Evolutionary conservation across 2,113 vertebrate genomes (phyloP), one percentile per base, ranked within the genome.

Genomic region (Mustela nigripes): DNA sequence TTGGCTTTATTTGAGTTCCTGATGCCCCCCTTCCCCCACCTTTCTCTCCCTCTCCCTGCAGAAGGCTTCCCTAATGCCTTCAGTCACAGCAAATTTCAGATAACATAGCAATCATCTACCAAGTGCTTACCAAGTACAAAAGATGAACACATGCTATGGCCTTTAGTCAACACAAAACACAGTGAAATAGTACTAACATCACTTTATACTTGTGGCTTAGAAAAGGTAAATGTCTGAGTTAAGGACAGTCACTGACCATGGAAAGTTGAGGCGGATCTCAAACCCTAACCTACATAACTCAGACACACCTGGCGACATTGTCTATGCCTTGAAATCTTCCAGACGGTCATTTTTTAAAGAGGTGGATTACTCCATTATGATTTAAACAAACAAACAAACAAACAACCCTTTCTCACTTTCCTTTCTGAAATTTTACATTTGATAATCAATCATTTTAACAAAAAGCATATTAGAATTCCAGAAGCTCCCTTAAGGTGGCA

Each of bases 391-490:
- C 4, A 48, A 58, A 21, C 50, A 42, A 45, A 71, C 4, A 48
- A 58, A 58, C 18, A 58, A 18, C 18, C 53, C 53, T 39, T 60
- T 45, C 19, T 65, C 60, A 45, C n/a, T 88, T 87, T 80, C 50
- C 7, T 69, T 91, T 86, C 60, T 62, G 80, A 97, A 96, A 84
- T 53, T 73, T n/a, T 22, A 36, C 39, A 22, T 73, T 58, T 21
- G n/a, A 15, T 79, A 73, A 74, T 1, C 71, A 50, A 42, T 5
- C 10, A 10, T 79, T 63, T 83, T 53, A 56, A 65, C 26, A 14
- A 26, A 80, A 63, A 31, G 28, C 21, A 5, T 28, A 45, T 50
- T 89, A 82, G 63, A 42, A 78, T 98, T 81, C 97, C 97, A 63
- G 74, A 1, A 84, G 5, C 0, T 0, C 0, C 97, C 98, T 36